Base-by-base conservation (phyloP, 1,140 invertebrate species). In the Sycobia sp. region DNA sequence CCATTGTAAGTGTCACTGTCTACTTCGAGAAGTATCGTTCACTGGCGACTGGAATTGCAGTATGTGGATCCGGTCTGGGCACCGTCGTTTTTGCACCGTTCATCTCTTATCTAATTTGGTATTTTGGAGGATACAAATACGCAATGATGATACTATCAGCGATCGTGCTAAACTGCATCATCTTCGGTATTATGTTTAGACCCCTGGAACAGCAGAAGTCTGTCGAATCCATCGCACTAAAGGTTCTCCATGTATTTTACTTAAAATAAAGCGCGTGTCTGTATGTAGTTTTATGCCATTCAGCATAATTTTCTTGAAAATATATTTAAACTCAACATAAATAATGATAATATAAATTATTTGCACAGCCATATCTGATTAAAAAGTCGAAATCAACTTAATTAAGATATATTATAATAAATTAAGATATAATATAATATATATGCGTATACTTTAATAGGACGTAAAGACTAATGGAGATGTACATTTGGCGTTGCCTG, bases 21-120 rank as follows among this genome's bases (percentile, higher is more conserved):
- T 97, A 97, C 84, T 98, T 98, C 73, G 95, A 97, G 69, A 90
- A 91, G 69, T 90, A 89, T 66, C 85, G 95, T 55, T 95, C 95
- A 4, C 84, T 97, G 63, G 95, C 95, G 3, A 97, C 95, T 1
- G 91, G 91, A 3, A 96, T 99, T 23, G 95, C 95, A 0, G 95
- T 98, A 0, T 97, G 95, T 71, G 96, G 95, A 3, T 96, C 94
- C 5, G 93, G 93, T 4, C 84, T 96, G 14, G 93, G 93, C 16
- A 95, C 92, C 14, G 90, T 94, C 73, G 75, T 94, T 2, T 90
- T 95, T 71, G 89, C 93, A 1, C 92, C 92, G 0, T 79, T 94
- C 3, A 89, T 88, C n/a, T 84, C 88, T 62, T 77, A 76, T 43
- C 78, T 94, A 9, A 85, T 93, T 13, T 67, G 73, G 0, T 74